Percentiles rank a stretch among this genome's conserved stretches.
Evolutionary conservation across 2,888 invertebrate genomes (phyloP).

Genomic region (Xanthorhoe designata): DNA sequence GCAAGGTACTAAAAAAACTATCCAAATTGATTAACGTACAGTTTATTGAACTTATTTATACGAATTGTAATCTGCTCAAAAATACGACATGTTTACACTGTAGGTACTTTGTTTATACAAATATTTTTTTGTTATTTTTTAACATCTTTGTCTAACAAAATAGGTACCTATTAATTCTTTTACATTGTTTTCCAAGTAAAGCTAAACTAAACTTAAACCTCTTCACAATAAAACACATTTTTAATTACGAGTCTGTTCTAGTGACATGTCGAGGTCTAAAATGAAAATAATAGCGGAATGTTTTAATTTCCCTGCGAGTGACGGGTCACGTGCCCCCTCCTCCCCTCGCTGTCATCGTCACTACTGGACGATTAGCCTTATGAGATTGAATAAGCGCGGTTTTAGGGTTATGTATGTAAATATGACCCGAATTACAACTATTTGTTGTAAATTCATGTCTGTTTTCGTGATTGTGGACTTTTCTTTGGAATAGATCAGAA

Average conservation of each 20-base stretch:
- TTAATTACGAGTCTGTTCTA: not conserved
- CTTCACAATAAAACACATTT: not conserved
- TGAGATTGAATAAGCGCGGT: slow-evolving; percentile 79
- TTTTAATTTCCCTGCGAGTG: slow-evolving; percentile 85
- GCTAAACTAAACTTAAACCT: not conserved
- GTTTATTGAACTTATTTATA: too few species aligned
- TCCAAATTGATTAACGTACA: not conserved
- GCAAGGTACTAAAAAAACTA: not conserved
- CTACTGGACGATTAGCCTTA: slow-evolving; percentile 83
- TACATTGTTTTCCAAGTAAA: not conserved
- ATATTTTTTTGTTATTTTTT: too few species aligned
- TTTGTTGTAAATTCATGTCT: too few species aligned
- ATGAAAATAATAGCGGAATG: slow-evolving; percentile 83
- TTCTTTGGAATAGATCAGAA: too few species aligned
- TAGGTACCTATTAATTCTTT: not conserved
- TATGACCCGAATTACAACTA: not conserved
- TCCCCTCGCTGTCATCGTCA: slow-evolving; percentile 76
- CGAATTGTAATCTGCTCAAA: too few species aligned
- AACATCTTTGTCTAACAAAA: not conserved
- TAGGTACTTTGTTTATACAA: too few species aligned
- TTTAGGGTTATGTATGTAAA: slow-evolving; percentile 45
- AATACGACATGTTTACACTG: too few species aligned
- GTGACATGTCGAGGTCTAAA: slow-evolving; percentile 44
- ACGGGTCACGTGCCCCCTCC: slow-evolving; percentile 82
- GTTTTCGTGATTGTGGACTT: too few species aligned